Evolutionary conservation across 2,113 vertebrate species (phyloP).

Genomic region (Saccopteryx bilineata): DNA sequence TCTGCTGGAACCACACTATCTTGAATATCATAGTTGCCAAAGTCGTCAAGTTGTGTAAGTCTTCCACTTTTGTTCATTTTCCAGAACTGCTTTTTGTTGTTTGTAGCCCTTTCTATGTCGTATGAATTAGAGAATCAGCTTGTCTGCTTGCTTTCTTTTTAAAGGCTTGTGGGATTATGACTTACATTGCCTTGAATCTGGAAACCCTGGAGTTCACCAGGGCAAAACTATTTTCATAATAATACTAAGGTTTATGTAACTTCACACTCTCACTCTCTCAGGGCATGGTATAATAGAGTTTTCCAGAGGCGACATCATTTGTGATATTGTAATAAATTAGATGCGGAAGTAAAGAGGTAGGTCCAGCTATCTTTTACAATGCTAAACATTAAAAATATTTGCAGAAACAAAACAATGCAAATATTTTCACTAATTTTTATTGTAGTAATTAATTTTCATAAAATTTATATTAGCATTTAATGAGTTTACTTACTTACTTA

Average conservation of each 20-base stretch:
- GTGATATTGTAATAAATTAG: not conserved
- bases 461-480: not conserved
- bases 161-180: not conserved
- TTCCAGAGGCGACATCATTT: not conserved
- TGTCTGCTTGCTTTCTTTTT: not conserved
- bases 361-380: not conserved
- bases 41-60: not conserved
- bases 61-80: not conserved
- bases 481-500: not conserved
- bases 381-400: not conserved
- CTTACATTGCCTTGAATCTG: not conserved
- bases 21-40: not conserved
- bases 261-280: not conserved
- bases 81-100: slow-evolving; percentile 19
- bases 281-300: not conserved
- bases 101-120: not conserved
- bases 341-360: not conserved
- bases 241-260: not conserved
- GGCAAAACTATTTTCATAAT: not conserved
- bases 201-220: not conserved
- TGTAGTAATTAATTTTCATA: slow-evolving; percentile 1
- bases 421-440: not conserved
- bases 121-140: not conserved
- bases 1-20: not conserved
- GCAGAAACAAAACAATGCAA: not conserved